These are phyloP conservation scores for Eugnorisma glareosa DNA, from an alignment of 2,888 invertebrate species.

Conservation along the genomic window DNA sequence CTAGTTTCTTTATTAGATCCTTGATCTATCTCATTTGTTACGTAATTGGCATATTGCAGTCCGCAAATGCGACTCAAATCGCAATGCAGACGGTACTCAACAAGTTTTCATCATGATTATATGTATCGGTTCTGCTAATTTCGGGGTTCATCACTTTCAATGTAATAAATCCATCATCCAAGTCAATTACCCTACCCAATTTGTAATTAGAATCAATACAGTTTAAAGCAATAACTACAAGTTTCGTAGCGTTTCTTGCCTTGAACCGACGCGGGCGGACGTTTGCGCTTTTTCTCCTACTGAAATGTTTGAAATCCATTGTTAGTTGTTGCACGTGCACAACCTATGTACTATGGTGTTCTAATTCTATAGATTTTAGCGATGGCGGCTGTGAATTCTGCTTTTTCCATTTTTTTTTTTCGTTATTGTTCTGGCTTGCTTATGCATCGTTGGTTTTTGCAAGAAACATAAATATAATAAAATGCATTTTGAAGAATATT, in stretches of 20 bases:
- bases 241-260: constrained; percentile 65
- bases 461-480: neutral
- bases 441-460: neutral
- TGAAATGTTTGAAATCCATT: constrained; percentile 66
- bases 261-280: constrained; percentile 73
- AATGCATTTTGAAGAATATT: neutral
- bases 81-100: too few species aligned
- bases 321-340: constrained; percentile 67
- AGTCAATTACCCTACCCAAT: neutral
- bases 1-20: constrained; percentile 41
- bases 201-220: constrained; percentile 29
- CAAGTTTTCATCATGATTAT: neutral
- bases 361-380: constrained; percentile 51
- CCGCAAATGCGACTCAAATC: neutral
- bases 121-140: too few species aligned
- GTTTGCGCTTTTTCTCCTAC: constrained; percentile 71
- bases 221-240: constrained; percentile 36
- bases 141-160: neutral
- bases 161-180: neutral
- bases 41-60: constrained; percentile 6
- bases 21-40: constrained; percentile 36
- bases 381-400: constrained; percentile 1
- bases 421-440: neutral
- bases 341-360: constrained; percentile 52
- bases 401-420: neutral